phyloP scores from a whole-genome alignment of 1,140 invertebrate genomes.

The Trichomalopsis sarcophagae region DNA sequence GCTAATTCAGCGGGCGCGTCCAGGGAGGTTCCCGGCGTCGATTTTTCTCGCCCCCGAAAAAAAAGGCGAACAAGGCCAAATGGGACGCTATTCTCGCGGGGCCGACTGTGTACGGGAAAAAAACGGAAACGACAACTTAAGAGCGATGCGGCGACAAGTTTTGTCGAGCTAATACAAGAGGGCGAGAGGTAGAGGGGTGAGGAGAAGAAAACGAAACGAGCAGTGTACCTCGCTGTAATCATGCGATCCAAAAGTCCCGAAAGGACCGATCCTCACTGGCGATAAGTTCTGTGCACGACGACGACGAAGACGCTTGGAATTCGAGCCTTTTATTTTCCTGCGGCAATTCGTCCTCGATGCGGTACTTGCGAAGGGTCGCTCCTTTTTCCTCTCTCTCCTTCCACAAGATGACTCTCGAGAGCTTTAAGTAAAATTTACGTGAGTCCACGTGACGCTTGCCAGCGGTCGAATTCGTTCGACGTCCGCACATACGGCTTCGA shows the following conservation, averaged over 20 bases:
- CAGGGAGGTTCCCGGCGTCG: background rate
- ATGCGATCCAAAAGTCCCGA: constrained; percentile 47
- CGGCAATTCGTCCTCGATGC: background rate
- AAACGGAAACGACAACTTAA: background rate
- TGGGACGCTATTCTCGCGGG: background rate
- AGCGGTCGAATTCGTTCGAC: background rate
- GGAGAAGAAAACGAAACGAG: background rate
- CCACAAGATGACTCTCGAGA: too few relatives aligned
- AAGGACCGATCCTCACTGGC: constrained; percentile 49
- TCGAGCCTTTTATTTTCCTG: background rate
- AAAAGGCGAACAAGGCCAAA: background rate
- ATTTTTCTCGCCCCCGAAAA: background rate
- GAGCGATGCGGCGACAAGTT: background rate
- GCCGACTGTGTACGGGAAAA: background rate
- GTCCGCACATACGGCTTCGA: background rate
- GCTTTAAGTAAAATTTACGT: constrained; percentile 4
- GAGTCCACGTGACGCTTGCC: background rate
- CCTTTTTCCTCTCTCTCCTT: background rate
- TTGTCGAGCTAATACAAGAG: background rate
- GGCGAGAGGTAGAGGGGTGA: background rate
- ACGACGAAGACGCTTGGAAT: background rate
- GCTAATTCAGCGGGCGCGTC: constrained; percentile 8
- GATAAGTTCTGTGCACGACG: constrained; percentile 4
- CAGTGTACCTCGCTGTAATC: constrained; percentile 45
- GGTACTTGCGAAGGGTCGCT: background rate